phyloP scores from a whole-genome alignment of 2,888 invertebrate species.

The Eristalis arbustorum region DNA sequence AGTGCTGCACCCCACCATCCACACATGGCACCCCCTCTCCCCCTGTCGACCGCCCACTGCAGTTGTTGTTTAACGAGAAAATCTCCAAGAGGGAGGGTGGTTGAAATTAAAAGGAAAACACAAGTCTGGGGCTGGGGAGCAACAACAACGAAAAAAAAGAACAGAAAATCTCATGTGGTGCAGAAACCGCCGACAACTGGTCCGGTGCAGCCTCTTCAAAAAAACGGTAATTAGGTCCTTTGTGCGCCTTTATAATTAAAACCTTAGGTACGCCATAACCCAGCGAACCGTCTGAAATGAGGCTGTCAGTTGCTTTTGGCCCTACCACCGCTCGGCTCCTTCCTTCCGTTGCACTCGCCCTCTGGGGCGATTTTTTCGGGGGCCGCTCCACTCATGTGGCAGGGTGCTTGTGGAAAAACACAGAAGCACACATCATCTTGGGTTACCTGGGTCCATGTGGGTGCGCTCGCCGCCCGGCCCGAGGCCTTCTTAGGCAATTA shows the following conservation, averaged over 20 bases:
- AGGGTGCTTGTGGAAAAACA: conserved; percentile 43
- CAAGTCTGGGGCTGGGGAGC: not conserved
- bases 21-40: not conserved
- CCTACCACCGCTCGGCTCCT: conserved; percentile 33
- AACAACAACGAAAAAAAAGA: conserved; percentile 2
- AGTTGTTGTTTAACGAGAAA: conserved; percentile 54
- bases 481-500: conserved; percentile 64
- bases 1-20: conserved; percentile 1
- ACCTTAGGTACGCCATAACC: conserved; percentile 65
- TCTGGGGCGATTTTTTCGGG: not conserved
- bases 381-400: too few relatives aligned
- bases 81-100: conserved; percentile 43
- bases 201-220: conserved; percentile 68
- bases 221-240: conserved; percentile 70
- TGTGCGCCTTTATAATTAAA: conserved; percentile 71
- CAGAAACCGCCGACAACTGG: conserved; percentile 65
- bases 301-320: conserved; percentile 67
- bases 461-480: conserved; percentile 24
- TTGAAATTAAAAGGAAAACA: conserved; percentile 52
- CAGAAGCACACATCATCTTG: not conserved
- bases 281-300: conserved; percentile 69
- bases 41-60: not conserved
- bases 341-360: conserved; percentile 54
- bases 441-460: not conserved
- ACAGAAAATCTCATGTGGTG: conserved; percentile 57